phyloP scores from a whole-genome alignment of 2,113 vertebrate species.

The Cebidichthys violaceus region DNA sequence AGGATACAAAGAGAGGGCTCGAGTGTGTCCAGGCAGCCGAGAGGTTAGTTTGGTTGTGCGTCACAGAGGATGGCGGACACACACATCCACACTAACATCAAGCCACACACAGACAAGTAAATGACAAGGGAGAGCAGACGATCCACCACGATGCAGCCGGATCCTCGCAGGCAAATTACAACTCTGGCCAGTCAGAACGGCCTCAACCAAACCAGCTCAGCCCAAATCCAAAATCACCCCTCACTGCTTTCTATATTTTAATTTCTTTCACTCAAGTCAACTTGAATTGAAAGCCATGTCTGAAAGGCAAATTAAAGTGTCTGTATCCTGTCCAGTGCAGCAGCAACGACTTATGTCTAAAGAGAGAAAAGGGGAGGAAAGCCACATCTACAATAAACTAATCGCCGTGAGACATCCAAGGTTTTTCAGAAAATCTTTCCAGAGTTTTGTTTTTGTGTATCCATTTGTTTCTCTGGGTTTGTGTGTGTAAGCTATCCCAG shows the following conservation, averaged over 20 bases:
- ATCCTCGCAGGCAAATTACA: conserved; percentile 71
- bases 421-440: conserved; percentile 33
- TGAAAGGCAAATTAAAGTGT: conserved; percentile 21
- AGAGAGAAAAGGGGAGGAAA: conserved; percentile 9
- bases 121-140: conserved; percentile 75
- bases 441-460: not conserved
- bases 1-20: conserved; percentile 32
- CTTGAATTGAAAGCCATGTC: conserved; percentile 4
- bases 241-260: conserved; percentile 17
- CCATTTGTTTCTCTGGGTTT: conserved; percentile 35
- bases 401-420: conserved; percentile 51
- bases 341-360: conserved; percentile 26
- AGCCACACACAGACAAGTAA: conserved; percentile 78
- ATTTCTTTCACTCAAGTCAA: conserved; percentile 21
- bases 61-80: conserved; percentile 60
- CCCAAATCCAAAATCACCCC: conserved; percentile 37
- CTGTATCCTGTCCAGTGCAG: not conserved
- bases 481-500: conserved; percentile 29
- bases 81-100: conserved; percentile 48
- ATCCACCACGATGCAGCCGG: conserved; percentile 61
- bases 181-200: conserved; percentile 45
- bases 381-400: conserved; percentile 2
- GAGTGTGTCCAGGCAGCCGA: conserved; percentile 47
- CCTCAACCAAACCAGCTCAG: conserved; percentile 50
- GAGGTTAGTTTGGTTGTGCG: conserved; percentile 55